Evolutionary conservation across 2,888 invertebrate genomes (phyloP).

Genomic region (Oscheius onirici): DNA sequence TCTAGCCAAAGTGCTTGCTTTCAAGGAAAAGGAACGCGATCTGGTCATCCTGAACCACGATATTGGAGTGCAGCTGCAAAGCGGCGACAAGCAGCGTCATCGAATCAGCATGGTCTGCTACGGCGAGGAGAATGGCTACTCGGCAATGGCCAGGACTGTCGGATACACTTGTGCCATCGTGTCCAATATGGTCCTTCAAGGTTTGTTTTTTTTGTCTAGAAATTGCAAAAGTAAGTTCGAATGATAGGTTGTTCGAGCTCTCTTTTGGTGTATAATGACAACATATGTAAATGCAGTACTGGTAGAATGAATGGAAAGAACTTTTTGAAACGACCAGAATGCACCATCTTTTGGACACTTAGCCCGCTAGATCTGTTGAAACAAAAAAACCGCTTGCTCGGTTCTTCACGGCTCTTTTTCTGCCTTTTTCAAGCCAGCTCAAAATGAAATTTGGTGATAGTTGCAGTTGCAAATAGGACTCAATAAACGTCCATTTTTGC

Average conservation of each 20-base stretch:
- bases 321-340: too few relatives aligned
- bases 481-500: constrained; percentile 48
- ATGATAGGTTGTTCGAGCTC: not conserved
- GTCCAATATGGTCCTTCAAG: constrained; percentile 95
- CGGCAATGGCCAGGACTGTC: constrained; percentile 94
- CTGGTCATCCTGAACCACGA: constrained; percentile 92
- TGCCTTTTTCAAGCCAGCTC: too few relatives aligned
- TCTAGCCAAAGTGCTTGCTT: constrained; percentile 71
- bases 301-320: too few relatives aligned
- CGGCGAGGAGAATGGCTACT: constrained; percentile 80
- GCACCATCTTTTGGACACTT: too few relatives aligned
- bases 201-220: constrained; percentile 73
- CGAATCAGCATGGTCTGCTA: constrained; percentile 85
- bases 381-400: too few relatives aligned
- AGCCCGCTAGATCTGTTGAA: too few relatives aligned
- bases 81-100: constrained; percentile 80
- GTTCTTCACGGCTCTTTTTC: too few relatives aligned
- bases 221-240: not conserved
- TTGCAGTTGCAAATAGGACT: too few relatives aligned
- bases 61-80: constrained; percentile 89
- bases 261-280: too few relatives aligned
- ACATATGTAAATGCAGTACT: too few relatives aligned
- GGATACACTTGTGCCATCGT: constrained; percentile 94
- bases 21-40: constrained; percentile 84
- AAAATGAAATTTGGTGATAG: too few relatives aligned